These are phyloP conservation scores for Scrobipalpa costella DNA, from an alignment of 2,888 invertebrate species.

Conservation along the genomic window DNA sequence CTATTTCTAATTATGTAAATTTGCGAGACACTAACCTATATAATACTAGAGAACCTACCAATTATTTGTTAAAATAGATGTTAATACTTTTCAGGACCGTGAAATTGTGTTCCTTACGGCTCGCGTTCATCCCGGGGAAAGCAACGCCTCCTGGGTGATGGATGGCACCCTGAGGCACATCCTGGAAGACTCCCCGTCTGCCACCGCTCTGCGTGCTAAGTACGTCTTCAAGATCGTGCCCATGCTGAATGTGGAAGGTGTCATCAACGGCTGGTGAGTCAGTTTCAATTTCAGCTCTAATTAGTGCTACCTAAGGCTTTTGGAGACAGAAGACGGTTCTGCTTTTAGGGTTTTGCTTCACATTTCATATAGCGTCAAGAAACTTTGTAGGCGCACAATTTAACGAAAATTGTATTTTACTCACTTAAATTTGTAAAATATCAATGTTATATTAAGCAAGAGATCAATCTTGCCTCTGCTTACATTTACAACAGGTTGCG, in stretches of 20 bases:
- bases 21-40: too few relatives aligned
- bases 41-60: too few relatives aligned
- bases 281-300: background rate
- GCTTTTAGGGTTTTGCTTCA: background rate
- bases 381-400: too few relatives aligned
- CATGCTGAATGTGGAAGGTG: constrained; percentile 94
- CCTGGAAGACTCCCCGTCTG: constrained; percentile 79
- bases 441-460: too few relatives aligned
- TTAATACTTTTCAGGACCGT: constrained; percentile 80
- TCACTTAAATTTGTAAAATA: too few relatives aligned
- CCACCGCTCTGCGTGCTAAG: constrained; percentile 83
- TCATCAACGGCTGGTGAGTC: constrained; percentile 91
- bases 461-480: too few relatives aligned
- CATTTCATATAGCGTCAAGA: too few relatives aligned
- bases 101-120: constrained; percentile 87
- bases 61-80: too few relatives aligned
- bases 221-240: constrained; percentile 93
- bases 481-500: constrained; percentile 49
- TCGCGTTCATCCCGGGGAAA: constrained; percentile 93
- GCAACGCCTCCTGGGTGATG: constrained; percentile 94
- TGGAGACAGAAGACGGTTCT: background rate
- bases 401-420: too few relatives aligned
- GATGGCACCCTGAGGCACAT: constrained; percentile 87
- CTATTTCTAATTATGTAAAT: too few relatives aligned
- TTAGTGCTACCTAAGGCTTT: background rate